Base-by-base conservation (phyloP, 1,140 invertebrate genomes). In the Geopemphigus sp. region DNA sequence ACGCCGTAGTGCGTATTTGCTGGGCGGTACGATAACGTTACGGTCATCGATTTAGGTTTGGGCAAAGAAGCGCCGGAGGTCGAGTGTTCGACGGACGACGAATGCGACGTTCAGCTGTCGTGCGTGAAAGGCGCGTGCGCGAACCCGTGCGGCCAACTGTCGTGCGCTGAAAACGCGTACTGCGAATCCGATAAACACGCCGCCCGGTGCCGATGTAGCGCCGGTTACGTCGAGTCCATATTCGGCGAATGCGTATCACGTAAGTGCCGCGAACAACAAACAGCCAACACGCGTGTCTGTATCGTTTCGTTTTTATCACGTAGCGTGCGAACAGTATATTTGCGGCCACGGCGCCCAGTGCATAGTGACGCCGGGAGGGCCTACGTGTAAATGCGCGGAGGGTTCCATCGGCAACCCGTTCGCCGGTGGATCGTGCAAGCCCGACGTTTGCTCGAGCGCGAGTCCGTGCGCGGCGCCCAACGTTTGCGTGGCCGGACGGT, bases 31-130 rank as follows among this genome's bases (percentile, higher is more conserved):
- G n/a, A n/a, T n/a, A n/a, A n/a, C n/a, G n/a, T n/a, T n/a, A n/a
- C n/a, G n/a, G n/a, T 39, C 47, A 39, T 57, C 1, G 32, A n/a
- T 56, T 39, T n/a, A 78, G 74, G 74, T n/a, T 61, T 78, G 61
- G 74, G 74, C 26, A 78, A 78, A 78, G 74, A 78, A 78, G 74
- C 74, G 17, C 22, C 74, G 47, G 74, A 90, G 80, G 87, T 89
- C 50, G 92, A 93, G 85, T 97, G 95, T 86, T 88, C 90, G 50
- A 88, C 88, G 81, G 91, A 96, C 84, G 89, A 91, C 82, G 93
- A 97, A 84, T 97, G 95, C 84, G 90, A 93, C 64, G 91, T 92
- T 19, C 93, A 95, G 85, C 88, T 91, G 84, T 92, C 93, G 74
- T 97, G 95, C 85, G 88, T 93, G 66, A 90, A 92, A 82, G 90